Evolutionary conservation across 1,140 invertebrate genomes (phyloP), one percentile per base, ranked within the genome.

Genomic region (Globodera rostochiensis): DNA sequence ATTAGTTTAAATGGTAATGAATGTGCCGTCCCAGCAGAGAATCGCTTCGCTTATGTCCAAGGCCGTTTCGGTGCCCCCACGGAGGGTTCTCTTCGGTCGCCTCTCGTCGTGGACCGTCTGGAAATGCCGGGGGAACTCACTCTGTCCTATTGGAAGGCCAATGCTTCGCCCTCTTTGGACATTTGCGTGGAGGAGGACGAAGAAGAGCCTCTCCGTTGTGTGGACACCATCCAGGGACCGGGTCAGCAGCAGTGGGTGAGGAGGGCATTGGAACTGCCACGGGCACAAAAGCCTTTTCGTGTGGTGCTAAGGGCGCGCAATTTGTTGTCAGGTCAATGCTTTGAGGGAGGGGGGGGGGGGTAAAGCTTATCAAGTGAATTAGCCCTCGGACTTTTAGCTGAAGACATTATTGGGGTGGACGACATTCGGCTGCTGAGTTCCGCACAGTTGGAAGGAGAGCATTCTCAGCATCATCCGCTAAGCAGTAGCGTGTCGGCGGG

Each of bases 341-440:
- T 36, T 36, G 36, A 36, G 36, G 2, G 25, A n/a, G 60, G 60
- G 19, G 13, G 60, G 36, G 67, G n/a, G n/a, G 25, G 60, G 67
- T 19, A 60, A 45, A 25, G 19, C 53, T 1, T 0, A 36, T 36
- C 36, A 36, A 64, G 3, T 76, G 45, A 19, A 6, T 49, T 47
- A 67, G 46, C 21, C 47, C 69, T 69, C 15, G 25, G 4, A 47
- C 21, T 77, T 77, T 79, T 45, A 73, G 81, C 81, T 0, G 81
- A 82, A 81, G 81, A 82, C 74, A 82, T 82, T 25, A 66, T 82
- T 36, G 70, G 79, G 19, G 74, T 82, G 21, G 81, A 82, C 25
- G 81, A 82, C 49, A 47, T 82, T 53, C 80, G 80, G 25, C 47
- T 82, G 36, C 67, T 80, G 49, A 80, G 9, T 76, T n/a, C 50